Evolutionary conservation across 2,113 vertebrate species (phyloP).

Genomic region (Hippocampus barbouri): DNA sequence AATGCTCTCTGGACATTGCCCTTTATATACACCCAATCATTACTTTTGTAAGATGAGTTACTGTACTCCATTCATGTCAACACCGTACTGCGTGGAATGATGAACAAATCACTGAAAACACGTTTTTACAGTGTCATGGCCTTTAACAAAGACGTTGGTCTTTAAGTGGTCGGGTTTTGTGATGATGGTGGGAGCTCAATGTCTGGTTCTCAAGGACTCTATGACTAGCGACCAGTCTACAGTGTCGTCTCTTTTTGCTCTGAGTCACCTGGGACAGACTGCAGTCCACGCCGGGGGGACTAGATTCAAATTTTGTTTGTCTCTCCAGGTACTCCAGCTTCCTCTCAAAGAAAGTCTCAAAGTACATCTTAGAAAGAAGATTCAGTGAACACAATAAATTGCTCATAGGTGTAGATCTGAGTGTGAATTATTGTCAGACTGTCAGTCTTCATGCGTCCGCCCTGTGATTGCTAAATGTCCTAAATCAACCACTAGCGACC

Average conservation of each 20-base stretch:
- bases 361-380: no score
- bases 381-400: no score
- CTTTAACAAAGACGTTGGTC: background rate
- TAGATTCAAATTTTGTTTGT: background rate
- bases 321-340: no score
- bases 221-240: background rate
- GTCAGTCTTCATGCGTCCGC: background rate
- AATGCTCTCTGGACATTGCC: slow-evolving; percentile 7
- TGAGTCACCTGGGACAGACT: background rate
- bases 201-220: background rate
- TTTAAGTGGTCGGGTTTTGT: background rate
- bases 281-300: background rate
- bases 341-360: no score
- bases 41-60: background rate
- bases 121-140: background rate
- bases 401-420: no score
- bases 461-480: background rate
- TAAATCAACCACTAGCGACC: background rate
- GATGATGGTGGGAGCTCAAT: background rate
- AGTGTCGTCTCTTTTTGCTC: background rate
- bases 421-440: no score
- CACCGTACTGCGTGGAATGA: background rate
- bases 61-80: background rate
- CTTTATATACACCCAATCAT: slow-evolving; percentile 9
- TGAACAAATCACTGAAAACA: background rate